Evolutionary conservation across 2,113 vertebrate genomes (phyloP), one percentile per base, ranked within the genome.

Genomic region (Hiodon tergisus): DNA sequence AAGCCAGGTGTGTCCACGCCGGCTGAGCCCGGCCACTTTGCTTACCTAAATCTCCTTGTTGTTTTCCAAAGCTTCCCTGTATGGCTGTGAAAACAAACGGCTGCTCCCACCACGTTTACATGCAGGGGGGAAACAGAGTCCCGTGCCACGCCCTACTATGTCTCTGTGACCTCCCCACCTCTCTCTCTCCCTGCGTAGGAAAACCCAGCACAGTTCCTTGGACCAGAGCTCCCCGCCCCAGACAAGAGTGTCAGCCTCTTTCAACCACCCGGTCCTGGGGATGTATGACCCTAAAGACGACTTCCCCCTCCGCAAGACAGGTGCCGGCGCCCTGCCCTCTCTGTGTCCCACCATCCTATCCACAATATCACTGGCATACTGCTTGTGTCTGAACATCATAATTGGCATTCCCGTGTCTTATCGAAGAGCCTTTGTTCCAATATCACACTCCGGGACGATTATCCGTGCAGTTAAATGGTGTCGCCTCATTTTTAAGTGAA

Each of bases 151-250:
- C 31, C 31, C n/a, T 13, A 10, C 14, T 67, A 13, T 58, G 3
- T 54, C 67, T 31, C 31, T 31, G 31, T 31, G 31, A 31, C 73
- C 6, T 4, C 9, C 57, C 51, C 46, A 8, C 61, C 53, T 61
- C 9, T 72, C 60, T 74, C 52, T 73, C 51, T 77, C 59, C 65
- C 77, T 67, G 59, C 65, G 71, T 84, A 99, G 97, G 91, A 98
- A 98, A 86, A 98, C 96, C 0, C 97, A 99, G 84, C 97, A 98
- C 88, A 97, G 96, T 86, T 98, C 96, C 60, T 86, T 99, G 86
- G 97, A 99, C 86, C 96, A 99, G 94, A 98, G 96, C 83, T 97
- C 96, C 65, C 96, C 97, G 2, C 96, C 96, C 3, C 97, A 97
- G 85, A 93, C 95, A 0, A 90, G 93, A 6, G 83, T 95, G 59